phyloP scores from a whole-genome alignment of 2,113 vertebrate species.

The Rhinogobius similis region DNA sequence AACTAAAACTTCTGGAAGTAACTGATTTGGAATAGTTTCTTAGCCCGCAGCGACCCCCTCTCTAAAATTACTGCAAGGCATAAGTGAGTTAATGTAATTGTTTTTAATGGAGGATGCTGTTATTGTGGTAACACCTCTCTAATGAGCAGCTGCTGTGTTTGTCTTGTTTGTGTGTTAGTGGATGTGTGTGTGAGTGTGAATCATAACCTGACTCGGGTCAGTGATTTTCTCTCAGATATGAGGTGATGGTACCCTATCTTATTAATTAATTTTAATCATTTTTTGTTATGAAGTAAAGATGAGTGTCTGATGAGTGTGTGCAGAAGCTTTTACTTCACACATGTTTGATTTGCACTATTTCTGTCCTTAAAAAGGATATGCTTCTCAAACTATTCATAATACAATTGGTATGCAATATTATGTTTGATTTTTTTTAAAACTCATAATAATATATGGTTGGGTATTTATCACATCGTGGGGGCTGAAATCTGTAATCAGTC shows the following conservation, averaged over 20 bases:
- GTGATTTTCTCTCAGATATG: slow-evolving; percentile 36
- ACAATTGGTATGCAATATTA: too few relatives aligned
- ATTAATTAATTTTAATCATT: slow-evolving; percentile 57
- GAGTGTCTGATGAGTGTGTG: slow-evolving; percentile 17
- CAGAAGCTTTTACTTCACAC: background rate
- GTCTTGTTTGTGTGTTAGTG: slow-evolving; percentile 16
- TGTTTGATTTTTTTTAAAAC: too few relatives aligned
- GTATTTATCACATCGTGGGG: background rate
- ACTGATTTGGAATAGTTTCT: background rate
- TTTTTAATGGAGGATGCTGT: slow-evolving; percentile 44
- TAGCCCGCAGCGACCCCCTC: background rate
- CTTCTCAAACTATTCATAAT: background rate
- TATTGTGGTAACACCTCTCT: slow-evolving; percentile 65
- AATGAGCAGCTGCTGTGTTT: slow-evolving; percentile 58
- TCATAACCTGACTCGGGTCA: slow-evolving; percentile 48
- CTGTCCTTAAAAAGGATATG: background rate
- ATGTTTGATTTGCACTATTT: background rate
- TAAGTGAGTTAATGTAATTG: slow-evolving; percentile 4
- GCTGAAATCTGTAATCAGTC: background rate
- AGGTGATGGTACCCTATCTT: slow-evolving; percentile 38
- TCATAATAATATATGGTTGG: background rate
- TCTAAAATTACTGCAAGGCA: background rate
- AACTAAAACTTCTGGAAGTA: background rate
- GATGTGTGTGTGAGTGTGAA: slow-evolving; percentile 2
- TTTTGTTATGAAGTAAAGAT: slow-evolving; percentile 51